These are phyloP conservation scores for Gallinago solitaria DNA, from an alignment of 2,797 vertebrate species.

Conservation along the genomic window DNA sequence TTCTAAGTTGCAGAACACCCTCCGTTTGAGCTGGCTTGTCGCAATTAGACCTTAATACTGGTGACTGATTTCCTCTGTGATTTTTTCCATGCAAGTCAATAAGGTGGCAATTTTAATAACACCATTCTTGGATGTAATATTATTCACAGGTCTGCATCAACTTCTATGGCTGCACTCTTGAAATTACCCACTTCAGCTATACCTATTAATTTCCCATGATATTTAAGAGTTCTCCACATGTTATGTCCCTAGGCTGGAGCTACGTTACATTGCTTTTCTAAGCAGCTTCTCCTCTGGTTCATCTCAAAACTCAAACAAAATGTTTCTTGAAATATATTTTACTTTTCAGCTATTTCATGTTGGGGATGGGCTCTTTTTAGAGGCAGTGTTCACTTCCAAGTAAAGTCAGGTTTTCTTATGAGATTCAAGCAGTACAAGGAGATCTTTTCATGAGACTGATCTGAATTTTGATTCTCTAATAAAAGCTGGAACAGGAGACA, in stretches of 20 bases:
- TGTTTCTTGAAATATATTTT: neutral
- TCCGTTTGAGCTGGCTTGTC: neutral
- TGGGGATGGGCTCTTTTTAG: neutral
- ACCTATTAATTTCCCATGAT: neutral
- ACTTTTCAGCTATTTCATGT: neutral
- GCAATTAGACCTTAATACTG: neutral
- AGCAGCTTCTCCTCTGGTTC: neutral
- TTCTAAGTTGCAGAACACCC: neutral
- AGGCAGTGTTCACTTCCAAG: neutral
- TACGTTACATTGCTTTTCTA: neutral
- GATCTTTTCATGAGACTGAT: slow-evolving; percentile 24
- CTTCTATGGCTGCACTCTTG: neutral
- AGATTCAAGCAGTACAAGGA: slow-evolving; percentile 7
- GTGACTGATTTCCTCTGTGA: neutral
- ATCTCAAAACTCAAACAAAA: slow-evolving; percentile 3
- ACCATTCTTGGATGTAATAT: neutral
- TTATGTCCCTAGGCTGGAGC: neutral
- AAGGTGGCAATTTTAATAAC: neutral
- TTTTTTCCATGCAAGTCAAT: neutral
- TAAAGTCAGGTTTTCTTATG: neutral
- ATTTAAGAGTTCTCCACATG: neutral
- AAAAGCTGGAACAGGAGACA: slow-evolving; percentile 32
- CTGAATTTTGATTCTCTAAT: slow-evolving; percentile 63
- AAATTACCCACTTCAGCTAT: neutral
- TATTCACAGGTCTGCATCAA: neutral